phyloP scores from a whole-genome alignment of 2,888 invertebrate species.

The Hetaerina titia region DNA sequence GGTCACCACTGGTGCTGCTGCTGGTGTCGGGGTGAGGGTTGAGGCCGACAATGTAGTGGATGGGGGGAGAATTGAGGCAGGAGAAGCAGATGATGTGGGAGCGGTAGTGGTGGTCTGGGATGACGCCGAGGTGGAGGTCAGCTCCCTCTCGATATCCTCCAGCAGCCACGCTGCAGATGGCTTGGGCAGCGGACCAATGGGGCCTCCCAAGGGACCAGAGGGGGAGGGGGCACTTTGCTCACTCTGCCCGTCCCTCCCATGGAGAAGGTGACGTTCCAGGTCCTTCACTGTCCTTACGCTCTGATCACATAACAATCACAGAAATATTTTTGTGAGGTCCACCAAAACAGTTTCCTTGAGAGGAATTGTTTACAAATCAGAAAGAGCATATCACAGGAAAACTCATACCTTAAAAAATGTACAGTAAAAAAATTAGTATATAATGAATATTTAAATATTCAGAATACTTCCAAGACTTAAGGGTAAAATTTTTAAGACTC shows the following conservation, averaged over 20 bases:
- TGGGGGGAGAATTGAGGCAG: constrained; percentile 58
- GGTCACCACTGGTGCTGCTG: constrained; percentile 5
- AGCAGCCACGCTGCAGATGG: constrained; percentile 70
- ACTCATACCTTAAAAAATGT: too few relatives aligned
- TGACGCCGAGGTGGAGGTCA: constrained; percentile 70
- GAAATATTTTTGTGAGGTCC: not conserved
- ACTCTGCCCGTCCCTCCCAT: constrained; percentile 73
- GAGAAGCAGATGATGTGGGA: constrained; percentile 73
- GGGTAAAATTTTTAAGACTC: too few relatives aligned
- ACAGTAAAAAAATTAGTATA: too few relatives aligned
- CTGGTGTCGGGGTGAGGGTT: constrained; percentile 64
- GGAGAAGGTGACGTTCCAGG: constrained; percentile 84
- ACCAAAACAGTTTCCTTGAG: not conserved
- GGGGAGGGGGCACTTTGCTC: constrained; percentile 34
- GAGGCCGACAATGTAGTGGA: constrained; percentile 61
- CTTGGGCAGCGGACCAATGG: constrained; percentile 73
- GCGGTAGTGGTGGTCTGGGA: constrained; percentile 71
- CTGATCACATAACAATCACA: constrained; percentile 74
- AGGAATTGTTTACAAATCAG: too few relatives aligned
- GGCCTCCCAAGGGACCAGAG: constrained; percentile 74
- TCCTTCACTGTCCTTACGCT: constrained; percentile 88
- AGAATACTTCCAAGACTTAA: too few relatives aligned
- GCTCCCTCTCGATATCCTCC: constrained; percentile 70
- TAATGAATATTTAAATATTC: too few relatives aligned
- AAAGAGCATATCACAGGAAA: not conserved